Percentiles rank a stretch among this genome's conserved stretches.
Conservation (phyloP, 2,797 vertebrate species). For the Phaenicophaeus curvirostris region DNA sequence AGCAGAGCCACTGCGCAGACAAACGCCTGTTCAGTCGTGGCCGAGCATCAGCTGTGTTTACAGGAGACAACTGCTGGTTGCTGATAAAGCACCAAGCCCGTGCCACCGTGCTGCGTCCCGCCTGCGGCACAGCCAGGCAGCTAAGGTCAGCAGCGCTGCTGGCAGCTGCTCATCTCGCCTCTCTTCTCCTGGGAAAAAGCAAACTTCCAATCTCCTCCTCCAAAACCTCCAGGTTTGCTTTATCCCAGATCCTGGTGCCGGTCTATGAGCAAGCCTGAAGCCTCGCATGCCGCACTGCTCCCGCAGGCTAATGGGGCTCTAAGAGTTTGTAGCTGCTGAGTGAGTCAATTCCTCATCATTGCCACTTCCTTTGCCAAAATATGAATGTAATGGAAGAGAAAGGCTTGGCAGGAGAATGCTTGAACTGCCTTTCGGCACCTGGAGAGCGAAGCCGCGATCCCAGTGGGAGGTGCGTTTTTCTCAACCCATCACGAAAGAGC, state of each 20-base stretch:
- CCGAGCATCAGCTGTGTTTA: not conserved
- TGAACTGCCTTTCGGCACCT: not conserved
- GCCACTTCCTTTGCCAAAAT: not conserved
- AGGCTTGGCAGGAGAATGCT: rapidly evolving
- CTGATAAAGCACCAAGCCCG: not conserved
- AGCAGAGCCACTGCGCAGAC: not conserved
- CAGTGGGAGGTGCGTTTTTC: not conserved
- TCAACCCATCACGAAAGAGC: not conserved
- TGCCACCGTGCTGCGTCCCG: not conserved
- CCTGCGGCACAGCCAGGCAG: not conserved
- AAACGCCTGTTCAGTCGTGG: not conserved
- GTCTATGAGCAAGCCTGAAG: rapidly evolving
- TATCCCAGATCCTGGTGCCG: rapidly evolving
- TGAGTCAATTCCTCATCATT: rapidly evolving
- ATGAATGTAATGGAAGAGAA: not conserved
- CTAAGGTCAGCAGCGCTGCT: not conserved
- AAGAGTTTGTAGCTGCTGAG: not conserved
- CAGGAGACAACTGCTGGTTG: not conserved
- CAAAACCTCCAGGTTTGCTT: not conserved
- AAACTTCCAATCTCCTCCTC: not conserved
- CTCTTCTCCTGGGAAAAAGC: not conserved
- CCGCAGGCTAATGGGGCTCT: rapidly evolving
- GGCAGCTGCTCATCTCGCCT: rapidly evolving
- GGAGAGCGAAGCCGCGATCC: not conserved
- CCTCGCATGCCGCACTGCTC: rapidly evolving